Base-by-base conservation (phyloP, 2,888 invertebrate species). In the Cryptocheilus praepositus region DNA sequence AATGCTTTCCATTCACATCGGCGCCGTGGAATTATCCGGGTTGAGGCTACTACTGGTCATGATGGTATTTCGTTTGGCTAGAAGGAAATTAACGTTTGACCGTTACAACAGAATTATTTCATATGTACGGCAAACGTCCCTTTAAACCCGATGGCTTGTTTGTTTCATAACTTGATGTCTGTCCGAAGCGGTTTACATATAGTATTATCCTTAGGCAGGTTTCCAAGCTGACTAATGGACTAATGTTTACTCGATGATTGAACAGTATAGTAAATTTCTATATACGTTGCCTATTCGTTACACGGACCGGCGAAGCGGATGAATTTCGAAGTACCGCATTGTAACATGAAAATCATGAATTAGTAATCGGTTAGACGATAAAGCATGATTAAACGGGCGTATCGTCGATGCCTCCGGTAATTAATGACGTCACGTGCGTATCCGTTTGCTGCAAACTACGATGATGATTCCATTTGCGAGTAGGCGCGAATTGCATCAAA, bases 291-390 rank as follows among this genome's bases (percentile, higher is more conserved):
- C 55, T 51, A 61, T 64, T 61, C 64, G 74, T 74, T 73, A 73
- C 74, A 64, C 61, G 74, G 67, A 46, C 55, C 74, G 67, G 58
- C 59, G 74, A 71, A 68, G 71, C 74, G 74, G 59, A 64, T 61
- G 61, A 53, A 71, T 65, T 71, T 68, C 44, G 59, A 55, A 52
- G 54, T 64, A 56, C 45, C 54, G 59, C 64, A 44, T 54, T 46
- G 61, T 56, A 19, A 63, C 57, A 66, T 56, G 67, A 73, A 65
- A 74, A 70, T 73, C 73, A 64, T 64, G 64, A 67, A 70, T 74
- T 64, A 53, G 61, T 43, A 44, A 28, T 43, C 22, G 61, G 53
- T 46, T 53, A 70, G 63, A 61, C n/a, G 49, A 49, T 16, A 49
- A 13, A 49, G 49, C 16, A 36, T 57, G 70, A 63, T 73, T 69